These are phyloP conservation scores for Drosophila santomea DNA, from an alignment of 1,140 invertebrate species.

Conservation along the genomic window DNA sequence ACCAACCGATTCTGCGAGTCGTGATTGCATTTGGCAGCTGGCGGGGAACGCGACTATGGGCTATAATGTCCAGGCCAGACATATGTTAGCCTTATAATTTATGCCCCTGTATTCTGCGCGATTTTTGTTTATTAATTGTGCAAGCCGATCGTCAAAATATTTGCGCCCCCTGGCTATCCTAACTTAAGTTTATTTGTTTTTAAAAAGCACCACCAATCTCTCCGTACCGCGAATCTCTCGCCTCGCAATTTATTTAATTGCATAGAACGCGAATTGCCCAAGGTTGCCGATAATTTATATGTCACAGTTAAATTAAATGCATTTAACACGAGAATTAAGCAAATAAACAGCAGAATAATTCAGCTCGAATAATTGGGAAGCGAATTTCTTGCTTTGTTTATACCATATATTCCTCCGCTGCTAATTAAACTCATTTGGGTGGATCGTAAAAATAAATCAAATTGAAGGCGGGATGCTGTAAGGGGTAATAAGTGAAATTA, in stretches of 20 bases:
- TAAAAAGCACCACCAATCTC: slow-evolving; percentile 15
- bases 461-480: slow-evolving; percentile 22
- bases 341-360: slow-evolving; percentile 32
- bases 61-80: slow-evolving; percentile 51
- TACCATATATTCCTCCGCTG: slow-evolving; percentile 16
- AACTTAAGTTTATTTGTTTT: slow-evolving; percentile 58
- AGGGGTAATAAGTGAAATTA: slow-evolving; percentile 56
- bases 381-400: slow-evolving; percentile 47
- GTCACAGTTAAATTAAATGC: slow-evolving; percentile 74
- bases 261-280: slow-evolving; percentile 70
- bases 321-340: slow-evolving; percentile 67
- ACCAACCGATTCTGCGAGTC: slow-evolving; percentile 58
- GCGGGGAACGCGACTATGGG: slow-evolving; percentile 6
- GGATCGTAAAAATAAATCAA: slow-evolving; percentile 74
- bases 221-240: not conserved
- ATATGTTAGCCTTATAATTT: slow-evolving; percentile 80
- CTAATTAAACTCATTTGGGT: slow-evolving; percentile 72
- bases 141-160: slow-evolving; percentile 55
- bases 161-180: slow-evolving; percentile 25
- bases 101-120: slow-evolving; percentile 65
- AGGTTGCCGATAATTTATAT: slow-evolving; percentile 80
- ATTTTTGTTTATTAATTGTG: slow-evolving; percentile 80
- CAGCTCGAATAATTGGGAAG: slow-evolving; percentile 39
- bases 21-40: slow-evolving; percentile 71
- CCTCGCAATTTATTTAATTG: slow-evolving; percentile 72